A percentile compares a stretch with the other conserved stretches of the same genome.
Evolutionary conservation across 2,113 vertebrate species (phyloP).

Genomic region (Odobenus rosmarus): DNA sequence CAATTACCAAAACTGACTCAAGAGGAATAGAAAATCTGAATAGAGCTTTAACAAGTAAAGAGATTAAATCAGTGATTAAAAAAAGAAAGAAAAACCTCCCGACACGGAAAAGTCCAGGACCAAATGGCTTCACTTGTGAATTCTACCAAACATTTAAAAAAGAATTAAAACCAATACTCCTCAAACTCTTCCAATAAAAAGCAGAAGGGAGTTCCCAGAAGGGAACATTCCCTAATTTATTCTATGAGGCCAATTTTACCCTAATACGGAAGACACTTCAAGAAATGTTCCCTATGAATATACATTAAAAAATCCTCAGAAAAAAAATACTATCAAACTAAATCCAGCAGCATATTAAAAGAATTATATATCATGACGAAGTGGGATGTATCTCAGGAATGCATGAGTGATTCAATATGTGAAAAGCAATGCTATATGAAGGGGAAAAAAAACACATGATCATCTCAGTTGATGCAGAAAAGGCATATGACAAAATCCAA

Average conservation of each 20-base stretch:
- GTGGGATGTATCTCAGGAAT: neutral
- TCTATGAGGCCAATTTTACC: neutral
- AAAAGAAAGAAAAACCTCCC: neutral
- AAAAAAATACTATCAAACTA: neutral
- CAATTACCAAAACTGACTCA: slow-evolving; percentile 1
- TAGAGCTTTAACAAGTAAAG: neutral
- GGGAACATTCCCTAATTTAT: neutral
- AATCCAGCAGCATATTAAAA: neutral
- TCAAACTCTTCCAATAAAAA: slow-evolving; percentile 13
- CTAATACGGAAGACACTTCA: neutral
- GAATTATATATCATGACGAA: neutral
- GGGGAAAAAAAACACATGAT: neutral
- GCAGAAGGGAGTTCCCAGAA: neutral
- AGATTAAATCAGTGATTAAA: neutral
- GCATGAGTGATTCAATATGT: neutral
- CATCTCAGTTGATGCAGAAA: neutral
- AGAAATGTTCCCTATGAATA: neutral
- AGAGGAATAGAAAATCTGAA: neutral
- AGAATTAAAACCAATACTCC: neutral
- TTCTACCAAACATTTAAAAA: neutral
- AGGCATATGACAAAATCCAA: neutral
- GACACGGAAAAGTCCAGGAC: neutral
- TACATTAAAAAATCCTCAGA: neutral
- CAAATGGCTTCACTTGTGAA: neutral
- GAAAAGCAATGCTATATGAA: neutral